Conservation (phyloP, 2,113 vertebrate species). For the Vombatus ursinus region DNA sequence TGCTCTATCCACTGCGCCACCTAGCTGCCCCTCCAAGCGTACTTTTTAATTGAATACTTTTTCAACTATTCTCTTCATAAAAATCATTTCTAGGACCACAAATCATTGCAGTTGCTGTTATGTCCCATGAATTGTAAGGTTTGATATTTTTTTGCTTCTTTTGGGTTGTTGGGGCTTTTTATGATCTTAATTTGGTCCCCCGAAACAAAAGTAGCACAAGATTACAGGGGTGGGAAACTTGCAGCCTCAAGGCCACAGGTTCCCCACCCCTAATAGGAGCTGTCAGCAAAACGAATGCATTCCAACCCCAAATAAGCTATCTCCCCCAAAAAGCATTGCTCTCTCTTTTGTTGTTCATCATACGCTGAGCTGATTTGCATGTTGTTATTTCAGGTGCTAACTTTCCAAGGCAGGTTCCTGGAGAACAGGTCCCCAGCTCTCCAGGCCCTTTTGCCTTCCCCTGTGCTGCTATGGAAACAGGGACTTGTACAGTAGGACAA, state of each 20-base stretch:
- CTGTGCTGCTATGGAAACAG: slow-evolving; percentile 49
- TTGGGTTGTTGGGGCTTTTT: slow-evolving; percentile 15
- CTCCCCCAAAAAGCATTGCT: slow-evolving; percentile 50
- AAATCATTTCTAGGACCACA: slow-evolving; percentile 56
- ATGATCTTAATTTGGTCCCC: slow-evolving; percentile 72
- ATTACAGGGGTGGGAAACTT: not conserved
- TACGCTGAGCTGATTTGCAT: slow-evolving; percentile 50
- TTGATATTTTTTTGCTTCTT: slow-evolving; percentile 60
- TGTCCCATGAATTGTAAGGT: slow-evolving; percentile 64
- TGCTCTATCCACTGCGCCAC: no score
- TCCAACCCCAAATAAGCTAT: slow-evolving; percentile 71
- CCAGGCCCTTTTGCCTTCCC: slow-evolving; percentile 6
- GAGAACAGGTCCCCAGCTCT: slow-evolving; percentile 48
- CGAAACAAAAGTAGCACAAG: slow-evolving; percentile 65
- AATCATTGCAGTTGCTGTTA: slow-evolving; percentile 63
- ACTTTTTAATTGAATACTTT: slow-evolving; percentile 61
- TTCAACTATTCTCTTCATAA: slow-evolving; percentile 61
- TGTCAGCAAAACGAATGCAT: slow-evolving; percentile 68
- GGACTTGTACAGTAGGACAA: not conserved
- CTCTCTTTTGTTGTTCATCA: slow-evolving; percentile 68
- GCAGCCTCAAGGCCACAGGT: no score
- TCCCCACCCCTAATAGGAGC: slow-evolving; percentile 24
- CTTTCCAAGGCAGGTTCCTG: slow-evolving; percentile 54
- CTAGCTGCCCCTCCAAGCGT: no score
- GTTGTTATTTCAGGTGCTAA: slow-evolving; percentile 78